Evolutionary conservation across 2,888 invertebrate genomes (phyloP), one percentile per base, ranked within the genome.

Genomic region (Euzophera pinguis): DNA sequence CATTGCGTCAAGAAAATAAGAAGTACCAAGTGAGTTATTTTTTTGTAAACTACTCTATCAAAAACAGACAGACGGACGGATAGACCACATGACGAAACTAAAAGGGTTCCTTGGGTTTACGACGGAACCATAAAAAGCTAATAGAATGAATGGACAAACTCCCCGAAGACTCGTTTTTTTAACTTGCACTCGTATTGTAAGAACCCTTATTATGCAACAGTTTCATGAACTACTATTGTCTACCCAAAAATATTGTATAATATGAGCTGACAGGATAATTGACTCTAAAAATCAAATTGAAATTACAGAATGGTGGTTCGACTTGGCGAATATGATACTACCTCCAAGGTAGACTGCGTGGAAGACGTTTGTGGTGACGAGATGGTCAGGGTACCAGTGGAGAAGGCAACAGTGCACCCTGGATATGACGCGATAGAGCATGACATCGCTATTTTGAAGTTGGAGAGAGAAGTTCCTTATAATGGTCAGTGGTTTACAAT

Each of bases 291-390:
- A 3, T 7, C 7, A 14, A 38, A 38, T n/a, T 3, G 2, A 14
- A 13, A 14, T 38, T 38, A 14, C 61, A 71, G 77, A 39, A 50
- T 80, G 53, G 67, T 63, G 47, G 74, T 61, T 37, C 78, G 80
- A 42, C 68, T 84, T 13, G 81, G 82, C 5, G 83, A 84, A 60
- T 81, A 80, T 57, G 74, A 84, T 50, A 47, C 73, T 22, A 59
- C 67, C 1, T 52, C 68, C 4, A 59, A 69, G 5, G 48, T 49
- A 32, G 83, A 84, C 51, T 75, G 78, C 60, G 67, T 73, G 0
- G 52, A 43, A 3, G 71, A 62, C 1, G 61, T 67, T 1, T 73
- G 73, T 47, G 66, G 70, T 4, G 65, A 66, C 9, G 59, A 56
- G 1, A 53, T 65, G 0, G 29, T 52, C 14, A 39, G 58, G 22